These are phyloP conservation scores for Euclidia mi DNA, from an alignment of 2,888 invertebrate genomes.

Conservation along the genomic window DNA sequence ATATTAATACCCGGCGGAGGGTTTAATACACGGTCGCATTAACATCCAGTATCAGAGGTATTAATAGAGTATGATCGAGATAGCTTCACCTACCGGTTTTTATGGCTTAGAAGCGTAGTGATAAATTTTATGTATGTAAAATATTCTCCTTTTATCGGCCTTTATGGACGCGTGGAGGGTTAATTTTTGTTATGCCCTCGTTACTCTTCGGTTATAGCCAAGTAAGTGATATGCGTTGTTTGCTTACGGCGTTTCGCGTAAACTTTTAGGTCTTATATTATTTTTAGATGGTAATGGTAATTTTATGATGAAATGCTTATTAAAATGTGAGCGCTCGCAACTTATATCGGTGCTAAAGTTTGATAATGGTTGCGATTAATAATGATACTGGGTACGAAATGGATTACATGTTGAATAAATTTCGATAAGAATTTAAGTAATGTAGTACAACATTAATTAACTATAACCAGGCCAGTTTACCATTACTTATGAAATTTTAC, in stretches of 20 bases:
- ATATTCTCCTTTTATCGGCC: constrained; percentile 59
- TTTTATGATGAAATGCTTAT: constrained; percentile 18
- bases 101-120: constrained; percentile 62
- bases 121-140: constrained; percentile 64
- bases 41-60: constrained; percentile 79
- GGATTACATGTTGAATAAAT: too few relatives aligned
- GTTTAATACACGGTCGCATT: constrained; percentile 77
- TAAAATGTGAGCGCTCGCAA: not conserved
- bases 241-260: constrained; percentile 17
- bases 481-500: too few relatives aligned
- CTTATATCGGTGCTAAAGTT: not conserved
- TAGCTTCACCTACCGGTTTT: constrained; percentile 60
- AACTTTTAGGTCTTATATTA: constrained; percentile 26
- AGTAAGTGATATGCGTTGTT: constrained; percentile 35
- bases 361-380: not conserved
- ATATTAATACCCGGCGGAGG: constrained; percentile 66
- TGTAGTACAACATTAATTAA: too few relatives aligned
- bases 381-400: constrained; percentile 34
- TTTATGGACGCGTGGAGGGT: constrained; percentile 36
- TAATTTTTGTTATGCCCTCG: constrained; percentile 52
- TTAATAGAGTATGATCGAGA: constrained; percentile 86
- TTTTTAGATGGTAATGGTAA: constrained; percentile 17
- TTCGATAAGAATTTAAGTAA: too few relatives aligned
- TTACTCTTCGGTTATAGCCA: constrained; percentile 38
- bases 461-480: too few relatives aligned